Percentiles rank a stretch among this genome's conserved stretches.
Conservation (phyloP, 2,888 invertebrate genomes). For the Selenia dentaria region DNA sequence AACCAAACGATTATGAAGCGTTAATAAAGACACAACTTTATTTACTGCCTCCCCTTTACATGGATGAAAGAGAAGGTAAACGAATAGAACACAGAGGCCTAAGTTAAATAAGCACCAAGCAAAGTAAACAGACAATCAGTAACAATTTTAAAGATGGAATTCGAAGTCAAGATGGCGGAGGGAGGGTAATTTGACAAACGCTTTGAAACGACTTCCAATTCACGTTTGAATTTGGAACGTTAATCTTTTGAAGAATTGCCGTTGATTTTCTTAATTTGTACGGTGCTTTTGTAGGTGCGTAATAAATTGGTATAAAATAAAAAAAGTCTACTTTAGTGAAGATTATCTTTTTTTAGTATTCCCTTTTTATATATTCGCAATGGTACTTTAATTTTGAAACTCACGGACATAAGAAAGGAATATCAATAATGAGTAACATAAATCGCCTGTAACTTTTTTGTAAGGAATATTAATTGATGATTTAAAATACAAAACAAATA, state of each 20-base stretch:
- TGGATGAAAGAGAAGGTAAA: constrained; percentile 16
- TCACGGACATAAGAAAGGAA: too few species aligned
- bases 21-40: constrained; percentile 22
- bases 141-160: constrained; percentile 75
- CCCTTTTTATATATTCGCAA: too few species aligned
- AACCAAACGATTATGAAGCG: constrained; percentile 21
- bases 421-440: too few species aligned
- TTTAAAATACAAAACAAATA: too few species aligned
- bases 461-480: too few species aligned
- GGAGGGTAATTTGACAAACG: constrained; percentile 38
- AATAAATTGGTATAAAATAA: not conserved
- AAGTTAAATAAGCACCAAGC: constrained; percentile 73
- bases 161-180: constrained; percentile 28
- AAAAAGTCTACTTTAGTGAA: too few species aligned
- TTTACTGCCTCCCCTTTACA: constrained; percentile 10
- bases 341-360: too few species aligned
- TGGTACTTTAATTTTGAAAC: too few species aligned
- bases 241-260: constrained; percentile 31
- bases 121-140: constrained; percentile 82
- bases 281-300: constrained; percentile 11
- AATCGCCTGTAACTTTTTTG: too few species aligned
- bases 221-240: constrained; percentile 34
- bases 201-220: constrained; percentile 36
- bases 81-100: constrained; percentile 26
- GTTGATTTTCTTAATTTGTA: constrained; percentile 22